Conservation (phyloP, 2,113 vertebrate species). For the Mus musculus region GRCm39 chr13:104096001-104096500, state of each 20-base stretch:
- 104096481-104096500: slow-evolving; percentile 72
- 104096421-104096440: slow-evolving; percentile 65
- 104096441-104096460: slow-evolving; percentile 45
- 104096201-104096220: slow-evolving; percentile 58
- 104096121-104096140: slow-evolving; percentile 66
- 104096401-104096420: slow-evolving; percentile 76
- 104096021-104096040: slow-evolving; percentile 46
- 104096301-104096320: slow-evolving; percentile 26
- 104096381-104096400: slow-evolving; percentile 55
- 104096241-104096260: slow-evolving; percentile 65
- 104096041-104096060: slow-evolving; percentile 49
- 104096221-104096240: slow-evolving; percentile 53
- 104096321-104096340: slow-evolving; percentile 67
- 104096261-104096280: slow-evolving; percentile 4
- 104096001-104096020: slow-evolving; percentile 45
- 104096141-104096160: slow-evolving; percentile 70
- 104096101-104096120: slow-evolving; percentile 50
- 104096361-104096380: slow-evolving; percentile 61
- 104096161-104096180: slow-evolving; percentile 60
- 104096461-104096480: slow-evolving; percentile 60
- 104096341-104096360: slow-evolving; percentile 63
- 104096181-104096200: slow-evolving; percentile 59
- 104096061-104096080: slow-evolving; percentile 59
- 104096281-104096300: slow-evolving; percentile 55
- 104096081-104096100: slow-evolving; percentile 44